phyloP scores from a whole-genome alignment of 2,797 vertebrate genomes.

The Enteromius fasciolatus region DNA sequence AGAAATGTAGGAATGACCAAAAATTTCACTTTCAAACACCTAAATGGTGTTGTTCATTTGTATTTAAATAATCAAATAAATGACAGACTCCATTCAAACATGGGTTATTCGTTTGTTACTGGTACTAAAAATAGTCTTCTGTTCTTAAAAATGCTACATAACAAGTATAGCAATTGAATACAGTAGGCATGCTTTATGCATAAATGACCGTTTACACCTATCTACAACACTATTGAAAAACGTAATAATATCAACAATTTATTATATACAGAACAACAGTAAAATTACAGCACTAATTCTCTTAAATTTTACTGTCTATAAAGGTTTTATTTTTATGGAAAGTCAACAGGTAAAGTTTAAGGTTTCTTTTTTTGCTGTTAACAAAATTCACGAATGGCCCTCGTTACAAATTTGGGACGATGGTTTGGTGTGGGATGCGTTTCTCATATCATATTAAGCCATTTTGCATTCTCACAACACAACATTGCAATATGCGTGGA shows the following conservation, averaged over 20 bases:
- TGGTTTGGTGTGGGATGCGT: not conserved
- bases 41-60: not conserved
- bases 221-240: not conserved
- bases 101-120: not conserved
- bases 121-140: not conserved
- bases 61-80: too few species aligned
- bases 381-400: not conserved
- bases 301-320: too few species aligned
- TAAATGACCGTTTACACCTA: not conserved
- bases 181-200: not conserved
- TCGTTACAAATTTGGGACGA: not conserved
- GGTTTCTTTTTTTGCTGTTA: not conserved
- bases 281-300: too few species aligned
- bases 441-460: not conserved
- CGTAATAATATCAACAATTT: not conserved
- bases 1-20: not conserved
- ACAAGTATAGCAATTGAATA: not conserved
- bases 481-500: not conserved
- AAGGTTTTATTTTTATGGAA: too few species aligned
- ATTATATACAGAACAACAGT: not conserved
- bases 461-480: too few species aligned
- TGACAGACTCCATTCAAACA: not conserved
- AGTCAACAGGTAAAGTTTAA: not conserved
- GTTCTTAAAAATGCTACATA: constrained; percentile 1
- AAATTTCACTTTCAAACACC: not conserved